Evolutionary conservation across 2,888 invertebrate genomes (phyloP).

Genomic region (Pseudococcus longispinus): DNA sequence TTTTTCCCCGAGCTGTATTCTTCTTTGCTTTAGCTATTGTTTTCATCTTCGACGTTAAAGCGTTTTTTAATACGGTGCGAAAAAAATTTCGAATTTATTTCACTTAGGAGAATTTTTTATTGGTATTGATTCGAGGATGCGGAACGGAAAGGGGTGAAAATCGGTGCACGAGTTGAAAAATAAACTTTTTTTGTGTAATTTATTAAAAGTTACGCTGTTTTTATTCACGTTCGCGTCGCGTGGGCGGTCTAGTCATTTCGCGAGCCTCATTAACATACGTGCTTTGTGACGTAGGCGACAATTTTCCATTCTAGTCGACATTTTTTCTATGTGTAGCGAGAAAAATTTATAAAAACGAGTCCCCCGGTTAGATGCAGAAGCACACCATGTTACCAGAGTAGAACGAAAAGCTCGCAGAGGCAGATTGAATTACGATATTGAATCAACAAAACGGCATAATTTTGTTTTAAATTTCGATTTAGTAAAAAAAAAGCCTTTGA

Average conservation of each 20-base stretch:
- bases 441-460: slow-evolving; percentile 20
- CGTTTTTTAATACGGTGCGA: not conserved
- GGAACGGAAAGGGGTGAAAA: not conserved
- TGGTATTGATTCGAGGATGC: not conserved
- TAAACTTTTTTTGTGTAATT: not conserved
- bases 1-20: not conserved
- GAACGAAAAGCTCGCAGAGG: not conserved
- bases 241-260: not conserved
- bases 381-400: not conserved
- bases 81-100: slow-evolving; percentile 22
- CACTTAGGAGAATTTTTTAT: slow-evolving; percentile 10
- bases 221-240: not conserved
- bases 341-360: not conserved
- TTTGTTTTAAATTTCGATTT: slow-evolving; percentile 26
- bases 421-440: slow-evolving; percentile 18
- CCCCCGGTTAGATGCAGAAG: not conserved
- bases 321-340: not conserved
- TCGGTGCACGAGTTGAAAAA: not conserved
- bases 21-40: not conserved
- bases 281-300: not conserved
- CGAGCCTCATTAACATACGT: slow-evolving; percentile 1
- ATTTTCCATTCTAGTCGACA: not conserved
- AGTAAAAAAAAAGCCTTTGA: not conserved
- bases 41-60: slow-evolving; percentile 14
- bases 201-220: not conserved